These are phyloP conservation scores for Nansenia antarctica DNA, from an alignment of 2,113 vertebrate genomes.

Conservation along the genomic window DNA sequence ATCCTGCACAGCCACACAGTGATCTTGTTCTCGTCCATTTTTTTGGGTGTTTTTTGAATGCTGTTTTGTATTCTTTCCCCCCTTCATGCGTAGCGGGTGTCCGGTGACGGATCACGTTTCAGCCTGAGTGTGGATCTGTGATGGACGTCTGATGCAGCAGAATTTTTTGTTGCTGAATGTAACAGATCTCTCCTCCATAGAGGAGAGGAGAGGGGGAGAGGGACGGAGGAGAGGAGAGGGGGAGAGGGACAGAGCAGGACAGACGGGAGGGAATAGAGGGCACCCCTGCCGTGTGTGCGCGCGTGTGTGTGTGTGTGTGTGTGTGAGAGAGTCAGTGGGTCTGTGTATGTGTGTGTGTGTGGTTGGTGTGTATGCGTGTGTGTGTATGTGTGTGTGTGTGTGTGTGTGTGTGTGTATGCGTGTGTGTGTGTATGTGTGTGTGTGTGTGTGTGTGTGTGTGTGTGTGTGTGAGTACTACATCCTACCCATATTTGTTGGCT, in stretches of 20 bases:
- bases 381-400: constrained; percentile 1
- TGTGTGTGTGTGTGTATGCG: neutral
- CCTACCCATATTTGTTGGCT: constrained; percentile 41
- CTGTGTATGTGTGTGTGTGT: neutral
- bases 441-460: neutral
- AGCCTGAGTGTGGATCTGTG: constrained; percentile 57
- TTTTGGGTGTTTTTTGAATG: neutral
- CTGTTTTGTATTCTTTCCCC: constrained; percentile 3
- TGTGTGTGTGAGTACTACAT: constrained; percentile 49
- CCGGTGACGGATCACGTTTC: constrained; percentile 65
- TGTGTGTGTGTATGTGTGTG: neutral
- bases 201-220: constrained; percentile 27
- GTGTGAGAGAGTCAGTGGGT: neutral
- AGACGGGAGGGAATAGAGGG: constrained; percentile 11
- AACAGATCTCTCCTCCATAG: constrained; percentile 56
- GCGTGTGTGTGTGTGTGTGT: neutral
- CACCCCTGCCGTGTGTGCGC: neutral
- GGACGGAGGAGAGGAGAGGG: neutral
- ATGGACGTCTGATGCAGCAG: constrained; percentile 69
- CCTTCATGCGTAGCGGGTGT: constrained; percentile 43
- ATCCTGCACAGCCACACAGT: neutral
- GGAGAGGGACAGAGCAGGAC: neutral
- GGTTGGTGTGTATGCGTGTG: neutral
- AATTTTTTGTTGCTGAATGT: constrained; percentile 72
- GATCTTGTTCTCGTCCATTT: neutral